Conservation (phyloP, 2,113 vertebrate species). For the Corythornis vintsioides region DNA sequence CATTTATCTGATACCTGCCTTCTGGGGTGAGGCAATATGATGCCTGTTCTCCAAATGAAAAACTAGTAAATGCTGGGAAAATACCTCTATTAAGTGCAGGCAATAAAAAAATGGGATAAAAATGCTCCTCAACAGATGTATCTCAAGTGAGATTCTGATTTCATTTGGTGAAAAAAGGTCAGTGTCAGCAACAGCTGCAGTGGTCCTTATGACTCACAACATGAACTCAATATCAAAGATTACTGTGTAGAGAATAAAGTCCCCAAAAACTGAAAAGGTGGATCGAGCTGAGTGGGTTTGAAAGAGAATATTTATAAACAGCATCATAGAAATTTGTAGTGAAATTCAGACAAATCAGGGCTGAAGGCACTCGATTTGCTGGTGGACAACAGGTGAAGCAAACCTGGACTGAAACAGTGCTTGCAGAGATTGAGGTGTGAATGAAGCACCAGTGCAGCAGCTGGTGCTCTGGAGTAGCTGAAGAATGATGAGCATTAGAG, state of each 20-base stretch:
- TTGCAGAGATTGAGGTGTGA: neutral
- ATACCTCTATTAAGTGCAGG: neutral
- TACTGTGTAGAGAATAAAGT: neutral
- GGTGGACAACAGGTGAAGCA: neutral
- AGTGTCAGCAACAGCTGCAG: neutral
- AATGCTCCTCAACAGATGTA: neutral
- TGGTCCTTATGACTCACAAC: neutral
- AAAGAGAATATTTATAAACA: neutral
- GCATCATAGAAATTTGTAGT: neutral
- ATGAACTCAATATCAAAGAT: neutral
- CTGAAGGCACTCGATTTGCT: neutral
- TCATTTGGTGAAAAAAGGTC: neutral
- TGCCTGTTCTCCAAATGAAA: neutral
- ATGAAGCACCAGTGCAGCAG: neutral
- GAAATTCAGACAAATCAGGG: neutral
- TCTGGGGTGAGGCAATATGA: neutral
- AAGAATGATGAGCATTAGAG: neutral
- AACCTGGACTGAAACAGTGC: neutral
- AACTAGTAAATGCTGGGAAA: neutral
- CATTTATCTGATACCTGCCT: neutral
- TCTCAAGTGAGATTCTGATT: neutral
- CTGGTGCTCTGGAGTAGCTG: neutral
- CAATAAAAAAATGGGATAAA: constrained; percentile 7
- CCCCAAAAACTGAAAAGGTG: neutral
- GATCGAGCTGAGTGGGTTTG: neutral